Evolutionary conservation across 2,113 vertebrate species (phyloP).

Genomic region (Herpetotheres cachinnans): DNA sequence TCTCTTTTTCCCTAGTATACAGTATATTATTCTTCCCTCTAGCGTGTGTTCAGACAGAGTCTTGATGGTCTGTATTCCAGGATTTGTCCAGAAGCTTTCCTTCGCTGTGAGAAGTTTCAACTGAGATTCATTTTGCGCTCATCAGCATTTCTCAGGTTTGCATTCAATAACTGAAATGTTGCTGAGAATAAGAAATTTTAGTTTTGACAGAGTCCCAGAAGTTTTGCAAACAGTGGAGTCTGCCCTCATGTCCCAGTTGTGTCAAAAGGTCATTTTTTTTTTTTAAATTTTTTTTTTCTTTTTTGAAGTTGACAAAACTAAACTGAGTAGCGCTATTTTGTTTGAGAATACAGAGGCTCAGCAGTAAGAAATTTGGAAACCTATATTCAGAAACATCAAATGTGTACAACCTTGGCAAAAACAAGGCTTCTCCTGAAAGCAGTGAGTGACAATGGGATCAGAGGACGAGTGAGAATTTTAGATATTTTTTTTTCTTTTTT

Average conservation of each 20-base stretch:
- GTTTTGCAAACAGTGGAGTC: not conserved
- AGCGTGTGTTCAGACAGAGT: not conserved
- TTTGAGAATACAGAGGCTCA: not conserved
- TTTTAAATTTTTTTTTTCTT: not conserved
- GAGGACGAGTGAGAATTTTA: not conserved
- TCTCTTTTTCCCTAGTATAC: not conserved
- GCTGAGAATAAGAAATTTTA: not conserved
- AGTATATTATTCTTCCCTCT: not conserved
- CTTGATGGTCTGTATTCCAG: not conserved
- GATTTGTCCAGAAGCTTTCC: not conserved
- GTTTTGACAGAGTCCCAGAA: not conserved
- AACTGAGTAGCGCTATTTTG: not conserved
- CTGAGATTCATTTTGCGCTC: not conserved
- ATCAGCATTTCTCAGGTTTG: constrained; percentile 25
- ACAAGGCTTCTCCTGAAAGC: not conserved
- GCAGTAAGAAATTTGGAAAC: not conserved
- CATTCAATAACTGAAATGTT: not conserved
- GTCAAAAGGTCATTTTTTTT: not conserved
- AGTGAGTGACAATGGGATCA: not conserved
- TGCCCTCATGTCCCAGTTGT: not conserved
- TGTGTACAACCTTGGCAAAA: not conserved
- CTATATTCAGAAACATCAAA: not conserved
- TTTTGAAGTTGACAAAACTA: not conserved
- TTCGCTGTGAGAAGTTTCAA: not conserved
- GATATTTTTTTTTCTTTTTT: not conserved